Percentiles rank a stretch among this genome's conserved stretches.
Conservation (phyloP, 2,797 vertebrate species). For the Echeneis naucrates region DNA sequence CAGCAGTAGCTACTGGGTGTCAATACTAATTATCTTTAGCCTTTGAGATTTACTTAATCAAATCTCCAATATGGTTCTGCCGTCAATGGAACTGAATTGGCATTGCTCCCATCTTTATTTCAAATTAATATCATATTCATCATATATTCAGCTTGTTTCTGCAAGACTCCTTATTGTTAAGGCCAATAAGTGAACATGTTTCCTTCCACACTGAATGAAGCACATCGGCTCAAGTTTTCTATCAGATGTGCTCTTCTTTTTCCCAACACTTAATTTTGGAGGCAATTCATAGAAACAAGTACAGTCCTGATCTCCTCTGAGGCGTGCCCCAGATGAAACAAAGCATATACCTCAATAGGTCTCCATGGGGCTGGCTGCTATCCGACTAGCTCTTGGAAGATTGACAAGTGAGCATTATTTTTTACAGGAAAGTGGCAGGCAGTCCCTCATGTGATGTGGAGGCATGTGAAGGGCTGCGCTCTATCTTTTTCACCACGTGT, state of each 20-base stretch:
- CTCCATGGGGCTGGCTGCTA: conserved; percentile 75
- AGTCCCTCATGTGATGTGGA: conserved; percentile 80
- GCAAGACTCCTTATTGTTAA: conserved; percentile 7
- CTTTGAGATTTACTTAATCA: conserved; percentile 28
- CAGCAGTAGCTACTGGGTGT: conserved; percentile 5
- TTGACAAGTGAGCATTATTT: conserved; percentile 86
- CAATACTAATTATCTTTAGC: conserved; percentile 35
- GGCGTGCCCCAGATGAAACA: conserved; percentile 82
- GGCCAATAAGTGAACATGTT: conserved; percentile 20
- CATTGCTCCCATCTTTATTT: conserved; percentile 1
- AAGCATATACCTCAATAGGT: conserved; percentile 82
- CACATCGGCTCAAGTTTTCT: conserved; percentile 31
- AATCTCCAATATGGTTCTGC: conserved; percentile 14
- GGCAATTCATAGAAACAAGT: conserved; percentile 63
- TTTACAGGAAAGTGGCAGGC: conserved; percentile 81
- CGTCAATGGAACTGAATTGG: neutral
- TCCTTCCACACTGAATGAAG: conserved; percentile 22
- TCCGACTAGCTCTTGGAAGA: conserved; percentile 80
- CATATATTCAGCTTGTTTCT: conserved; percentile 2
- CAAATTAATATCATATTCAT: neutral
- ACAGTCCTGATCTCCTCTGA: conserved; percentile 73
- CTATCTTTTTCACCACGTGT: conserved; percentile 64
- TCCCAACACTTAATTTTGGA: conserved; percentile 63
- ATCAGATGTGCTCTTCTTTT: conserved; percentile 44
- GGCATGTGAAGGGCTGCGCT: conserved; percentile 77